Evolutionary conservation across 2,797 vertebrate species (phyloP).

Genomic region (Argya squamiceps): DNA sequence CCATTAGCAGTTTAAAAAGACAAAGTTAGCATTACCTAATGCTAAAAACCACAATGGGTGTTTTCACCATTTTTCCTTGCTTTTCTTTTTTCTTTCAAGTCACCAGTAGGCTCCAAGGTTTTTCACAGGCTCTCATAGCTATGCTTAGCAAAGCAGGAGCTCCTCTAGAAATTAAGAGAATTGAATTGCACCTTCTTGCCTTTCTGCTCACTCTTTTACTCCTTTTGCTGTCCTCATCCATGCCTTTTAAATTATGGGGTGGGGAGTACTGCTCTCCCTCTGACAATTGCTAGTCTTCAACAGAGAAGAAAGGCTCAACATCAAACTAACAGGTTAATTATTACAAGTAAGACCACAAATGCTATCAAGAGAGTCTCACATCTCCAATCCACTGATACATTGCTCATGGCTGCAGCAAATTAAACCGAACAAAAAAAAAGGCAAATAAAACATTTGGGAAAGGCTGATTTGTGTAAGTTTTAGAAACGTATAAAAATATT

Average conservation of each 20-base stretch:
- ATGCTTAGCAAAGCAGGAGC: not conserved
- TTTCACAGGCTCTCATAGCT: not conserved
- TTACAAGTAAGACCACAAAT: not conserved
- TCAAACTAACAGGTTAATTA: not conserved
- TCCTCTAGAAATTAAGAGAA: not conserved
- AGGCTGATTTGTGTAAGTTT: not conserved
- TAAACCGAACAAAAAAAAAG: not conserved
- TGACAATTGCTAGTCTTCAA: not conserved
- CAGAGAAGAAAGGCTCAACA: not conserved
- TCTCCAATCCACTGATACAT: fast-evolving
- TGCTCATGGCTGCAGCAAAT: not conserved
- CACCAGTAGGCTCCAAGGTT: not conserved
- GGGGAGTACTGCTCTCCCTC: not conserved
- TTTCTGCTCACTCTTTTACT: not conserved
- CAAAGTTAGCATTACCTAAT: not conserved
- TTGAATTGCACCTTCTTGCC: not conserved
- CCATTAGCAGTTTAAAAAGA: not conserved
- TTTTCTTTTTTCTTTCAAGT: not conserved
- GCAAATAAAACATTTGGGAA: not conserved
- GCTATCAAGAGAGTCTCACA: not conserved
- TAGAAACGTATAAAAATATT: not conserved
- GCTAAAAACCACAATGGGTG: not conserved
- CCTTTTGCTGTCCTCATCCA: not conserved
- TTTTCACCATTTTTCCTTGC: not conserved
- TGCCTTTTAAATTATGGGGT: not conserved